Evolutionary conservation across 1,140 invertebrate genomes (phyloP), one percentile per base, ranked within the genome.

Genomic region (Neotoxoptera formosana): DNA sequence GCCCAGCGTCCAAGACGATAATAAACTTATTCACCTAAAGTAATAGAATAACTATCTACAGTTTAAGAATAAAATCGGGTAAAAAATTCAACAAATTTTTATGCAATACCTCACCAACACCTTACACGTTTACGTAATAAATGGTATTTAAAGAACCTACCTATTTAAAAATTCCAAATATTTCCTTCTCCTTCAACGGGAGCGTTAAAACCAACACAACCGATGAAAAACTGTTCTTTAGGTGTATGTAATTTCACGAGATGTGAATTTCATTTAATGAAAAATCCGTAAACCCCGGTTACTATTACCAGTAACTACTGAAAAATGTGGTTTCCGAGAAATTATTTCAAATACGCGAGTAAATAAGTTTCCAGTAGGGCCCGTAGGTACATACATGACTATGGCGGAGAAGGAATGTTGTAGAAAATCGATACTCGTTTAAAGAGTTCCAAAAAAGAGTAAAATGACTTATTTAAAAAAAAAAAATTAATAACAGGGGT

Each of bases 191-290:
- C 60, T 83, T 83, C 9, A 83, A 23, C 21, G 34, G 9, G n/a
- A 21, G 34, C 7, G 76, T 83, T 36, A 83, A 34, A 83, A 83
- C 17, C 76, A 83, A 83, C 76, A 76, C 30, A 76, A n/a, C 30
- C 0, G 30, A 30, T 4, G 30, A 76, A 4, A 4, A 3, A 36
- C 20, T 83, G 17, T 36, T 36, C 20, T 83, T 83, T 23, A 83
- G 76, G 34, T 83, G 76, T 84, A 84, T 41, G 36, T 45, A 84
- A 84, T 84, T 45, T 41, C 21, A 45, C 23, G 83, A 47, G 84
- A 45, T 41, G 83, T 84, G 84, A 87, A 89, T 89, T 89, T 89
- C 47, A 45, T 20, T 53, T 53, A 53, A 89, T 53, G 87, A 53
- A 51, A 89, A 89, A 89, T 89, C n/a, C 14, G 48, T 34, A 45